These are phyloP conservation scores for Cettia cetti DNA, from an alignment of 2,113 vertebrate genomes.

Conservation along the genomic window DNA sequence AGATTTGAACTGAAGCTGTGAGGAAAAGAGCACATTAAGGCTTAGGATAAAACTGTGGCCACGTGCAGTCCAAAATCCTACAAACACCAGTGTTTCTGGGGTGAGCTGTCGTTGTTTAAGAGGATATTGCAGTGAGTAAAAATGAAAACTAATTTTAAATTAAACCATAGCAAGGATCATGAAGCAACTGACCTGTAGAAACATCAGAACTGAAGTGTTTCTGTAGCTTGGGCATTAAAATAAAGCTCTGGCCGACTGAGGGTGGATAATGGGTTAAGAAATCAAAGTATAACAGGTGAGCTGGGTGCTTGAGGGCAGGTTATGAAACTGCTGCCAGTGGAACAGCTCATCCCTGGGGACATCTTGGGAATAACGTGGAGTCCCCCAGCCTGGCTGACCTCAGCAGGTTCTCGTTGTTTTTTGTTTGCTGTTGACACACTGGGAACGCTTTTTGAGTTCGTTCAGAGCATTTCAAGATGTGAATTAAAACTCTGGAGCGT, in stretches of 20 bases:
- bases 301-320: not conserved
- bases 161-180: not conserved
- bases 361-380: not conserved
- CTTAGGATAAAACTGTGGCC: not conserved
- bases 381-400: not conserved
- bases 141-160: not conserved
- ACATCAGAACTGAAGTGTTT: not conserved
- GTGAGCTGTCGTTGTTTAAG: not conserved
- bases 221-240: not conserved
- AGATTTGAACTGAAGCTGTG: not conserved
- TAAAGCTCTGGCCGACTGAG: not conserved
- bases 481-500: not conserved
- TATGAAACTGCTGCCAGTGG: not conserved
- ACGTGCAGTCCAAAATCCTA: not conserved
- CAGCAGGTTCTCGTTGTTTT: rapidly evolving
- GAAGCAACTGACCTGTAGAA: not conserved
- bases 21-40: not conserved
- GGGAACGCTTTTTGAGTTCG: not conserved
- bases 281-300: not conserved
- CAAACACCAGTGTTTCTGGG: not conserved
- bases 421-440: not conserved
- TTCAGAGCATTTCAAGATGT: not conserved
- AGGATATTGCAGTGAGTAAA: not conserved
- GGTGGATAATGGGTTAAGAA: not conserved
- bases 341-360: not conserved